Evolutionary conservation across 2,113 vertebrate species (phyloP).

Genomic region (Budorcas taxicolor): DNA sequence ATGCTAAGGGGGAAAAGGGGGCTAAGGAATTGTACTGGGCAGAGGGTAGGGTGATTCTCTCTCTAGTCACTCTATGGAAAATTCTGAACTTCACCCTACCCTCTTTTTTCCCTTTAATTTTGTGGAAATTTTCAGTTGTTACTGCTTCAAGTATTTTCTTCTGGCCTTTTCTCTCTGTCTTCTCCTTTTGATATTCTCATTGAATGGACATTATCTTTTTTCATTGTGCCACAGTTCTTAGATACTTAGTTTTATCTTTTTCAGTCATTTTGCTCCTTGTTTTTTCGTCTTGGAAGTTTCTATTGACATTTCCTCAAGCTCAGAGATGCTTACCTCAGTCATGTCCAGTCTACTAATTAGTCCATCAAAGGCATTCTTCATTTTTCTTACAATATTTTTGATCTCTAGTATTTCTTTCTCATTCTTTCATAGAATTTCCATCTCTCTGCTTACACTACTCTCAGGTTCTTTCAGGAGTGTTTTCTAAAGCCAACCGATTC

Average conservation of each 20-base stretch:
- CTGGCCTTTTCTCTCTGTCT: background rate
- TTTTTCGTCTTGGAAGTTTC: background rate
- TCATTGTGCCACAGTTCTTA: background rate
- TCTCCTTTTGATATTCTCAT: background rate
- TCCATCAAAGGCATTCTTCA: background rate
- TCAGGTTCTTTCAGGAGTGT: background rate
- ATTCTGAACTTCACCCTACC: background rate
- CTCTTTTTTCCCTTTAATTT: background rate
- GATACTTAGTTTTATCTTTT: background rate
- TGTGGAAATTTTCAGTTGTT: background rate
- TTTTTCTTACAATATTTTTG: background rate
- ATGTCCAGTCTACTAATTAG: background rate
- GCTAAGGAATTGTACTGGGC: background rate
- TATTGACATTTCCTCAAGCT: background rate
- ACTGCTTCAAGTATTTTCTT: background rate
- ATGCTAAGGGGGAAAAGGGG: background rate
- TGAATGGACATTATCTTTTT: background rate
- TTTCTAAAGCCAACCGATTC: background rate
- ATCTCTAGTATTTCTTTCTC: background rate
- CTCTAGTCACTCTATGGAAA: background rate
- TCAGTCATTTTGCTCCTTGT: background rate
- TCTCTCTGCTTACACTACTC: background rate
- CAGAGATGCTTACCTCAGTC: background rate
- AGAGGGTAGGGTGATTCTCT: background rate
- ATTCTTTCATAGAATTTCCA: background rate